Base-by-base conservation (phyloP, 2,113 vertebrate genomes). In the Orcinus orca region DNA sequence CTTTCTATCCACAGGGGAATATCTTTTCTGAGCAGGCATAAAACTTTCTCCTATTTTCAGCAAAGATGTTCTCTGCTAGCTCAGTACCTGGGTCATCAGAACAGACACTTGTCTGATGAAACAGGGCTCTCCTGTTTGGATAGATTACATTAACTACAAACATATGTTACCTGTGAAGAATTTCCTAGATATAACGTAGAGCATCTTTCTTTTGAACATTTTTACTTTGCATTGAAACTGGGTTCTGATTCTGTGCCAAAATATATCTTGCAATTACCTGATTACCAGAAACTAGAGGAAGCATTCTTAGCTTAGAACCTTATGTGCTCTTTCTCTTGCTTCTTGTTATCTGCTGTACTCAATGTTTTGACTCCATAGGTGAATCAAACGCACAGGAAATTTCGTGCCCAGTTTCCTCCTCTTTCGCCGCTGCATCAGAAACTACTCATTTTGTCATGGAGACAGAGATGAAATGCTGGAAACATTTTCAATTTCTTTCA, bases 161-260 rank as follows among this genome's bases (percentile, higher is more conserved):
- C 71, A 89, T 71, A 41, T n/a, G 84, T 90, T 76, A 71, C 65
- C 65, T 47, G 31, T 29, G 82, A 96, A 88, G 90, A 58, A 14
- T 93, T 86, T 79, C 88, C 67, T 97, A 74, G 76, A 53, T 21
- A 71, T 18, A 90, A 82, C 67, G 68, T 67, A 84, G 74, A 95
- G 68, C 79, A 67, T 80, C 89, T 90, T 95, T 93, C 82, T 89
- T 97, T 77, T 84, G 89, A 98, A 90, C 55, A 65, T 65, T 88
- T 90, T 93, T 80, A 71, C 82, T 96, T 88, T 76, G 86, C 53
- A 90, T 92, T 96, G 83, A 95, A 82, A 87, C 83, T 89, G 63
- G 11, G 21, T 84, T 97, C 74, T 67, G 73, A 89, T 65, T 91
- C 63, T 71, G 68, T 90, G 58, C 71, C 62, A 71, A 94, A 83